Percentiles rank a stretch among this genome's conserved stretches.
phyloP scores from a whole-genome alignment of 2,113 vertebrate genomes.

The Labeo rohita region DNA sequence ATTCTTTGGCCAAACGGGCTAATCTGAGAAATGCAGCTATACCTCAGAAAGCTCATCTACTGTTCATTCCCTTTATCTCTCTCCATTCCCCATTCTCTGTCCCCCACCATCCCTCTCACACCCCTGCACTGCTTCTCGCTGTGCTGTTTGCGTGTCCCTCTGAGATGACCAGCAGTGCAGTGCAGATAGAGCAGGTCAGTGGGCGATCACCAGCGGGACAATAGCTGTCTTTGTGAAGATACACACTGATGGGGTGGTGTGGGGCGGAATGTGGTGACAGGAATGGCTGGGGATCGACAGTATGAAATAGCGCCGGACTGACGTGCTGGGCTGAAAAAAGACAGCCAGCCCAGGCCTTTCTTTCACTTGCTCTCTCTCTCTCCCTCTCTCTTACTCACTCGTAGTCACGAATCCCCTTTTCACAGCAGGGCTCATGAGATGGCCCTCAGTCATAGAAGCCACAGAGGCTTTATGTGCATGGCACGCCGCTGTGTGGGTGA shows the following conservation, averaged over 20 bases:
- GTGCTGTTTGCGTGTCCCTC: constrained; percentile 64
- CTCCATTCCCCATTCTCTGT: constrained; percentile 37
- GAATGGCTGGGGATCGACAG: constrained; percentile 58
- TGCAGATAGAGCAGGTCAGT: constrained; percentile 65
- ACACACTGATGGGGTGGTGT: constrained; percentile 53
- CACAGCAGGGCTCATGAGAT: constrained; percentile 62
- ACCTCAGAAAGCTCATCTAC: constrained; percentile 54
- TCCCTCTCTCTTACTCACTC: constrained; percentile 44
- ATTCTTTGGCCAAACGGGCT: constrained; percentile 51
- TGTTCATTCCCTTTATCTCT: constrained; percentile 31
- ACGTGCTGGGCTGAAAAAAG: constrained; percentile 59
- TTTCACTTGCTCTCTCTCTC: constrained; percentile 28
- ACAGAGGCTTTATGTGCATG: constrained; percentile 25
- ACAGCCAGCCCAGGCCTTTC: constrained; percentile 53
- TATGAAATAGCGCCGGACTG: constrained; percentile 66
- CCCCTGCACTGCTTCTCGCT: not conserved
- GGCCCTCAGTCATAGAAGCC: constrained; percentile 65
- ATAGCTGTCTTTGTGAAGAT: constrained; percentile 71
- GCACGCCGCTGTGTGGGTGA: not conserved
- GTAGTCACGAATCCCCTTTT: constrained; percentile 65
- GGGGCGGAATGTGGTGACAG: constrained; percentile 62
- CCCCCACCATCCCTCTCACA: constrained; percentile 39
- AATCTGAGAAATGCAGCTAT: constrained; percentile 58
- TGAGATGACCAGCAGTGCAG: constrained; percentile 62
- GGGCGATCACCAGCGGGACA: constrained; percentile 65